Percentiles rank a stretch among this genome's conserved stretches.
Evolutionary conservation across 2,888 invertebrate genomes (phyloP).

Genomic region (Drosophila hamatofila): DNA sequence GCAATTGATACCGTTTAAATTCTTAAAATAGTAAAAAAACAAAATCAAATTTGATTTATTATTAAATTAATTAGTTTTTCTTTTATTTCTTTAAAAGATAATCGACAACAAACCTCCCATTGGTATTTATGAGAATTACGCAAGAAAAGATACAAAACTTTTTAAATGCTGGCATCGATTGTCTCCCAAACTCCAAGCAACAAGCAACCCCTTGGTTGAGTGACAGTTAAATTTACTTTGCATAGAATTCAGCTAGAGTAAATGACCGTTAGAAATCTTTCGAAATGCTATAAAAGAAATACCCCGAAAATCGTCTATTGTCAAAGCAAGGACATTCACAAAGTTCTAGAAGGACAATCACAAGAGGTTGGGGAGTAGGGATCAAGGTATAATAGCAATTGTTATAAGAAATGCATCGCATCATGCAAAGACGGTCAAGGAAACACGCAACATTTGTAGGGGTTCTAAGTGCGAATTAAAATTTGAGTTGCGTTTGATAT

Average conservation of each 20-base stretch:
- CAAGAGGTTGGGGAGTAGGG: conserved; percentile 3
- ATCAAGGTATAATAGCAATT: conserved; percentile 33
- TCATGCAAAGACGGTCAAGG: conserved; percentile 52
- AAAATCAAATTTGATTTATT: too few relatives aligned
- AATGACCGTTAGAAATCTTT: conserved; percentile 67
- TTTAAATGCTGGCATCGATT: conserved; percentile 40
- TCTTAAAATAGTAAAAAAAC: too few relatives aligned
- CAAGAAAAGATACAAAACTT: conserved; percentile 39
- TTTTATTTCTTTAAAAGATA: conserved; percentile 1
- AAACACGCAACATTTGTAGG: conserved; percentile 45
- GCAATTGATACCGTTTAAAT: too few relatives aligned
- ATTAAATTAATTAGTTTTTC: background rate
- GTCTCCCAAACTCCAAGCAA: conserved; percentile 11
- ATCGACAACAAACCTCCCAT: conserved; percentile 37
- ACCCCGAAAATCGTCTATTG: conserved; percentile 36
- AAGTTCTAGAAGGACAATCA: conserved; percentile 38
- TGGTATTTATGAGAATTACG: conserved; percentile 17
- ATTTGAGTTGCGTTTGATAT: conserved; percentile 31
- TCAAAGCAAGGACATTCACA: conserved; percentile 42
- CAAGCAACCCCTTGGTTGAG: conserved; percentile 63
- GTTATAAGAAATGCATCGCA: conserved; percentile 53
- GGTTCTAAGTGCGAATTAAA: conserved; percentile 12
- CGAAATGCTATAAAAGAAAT: conserved; percentile 44
- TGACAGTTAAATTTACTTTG: conserved; percentile 63
- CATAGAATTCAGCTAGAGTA: conserved; percentile 38